Evolutionary conservation across 2,888 invertebrate genomes (phyloP).

Genomic region (Apeira syringaria): DNA sequence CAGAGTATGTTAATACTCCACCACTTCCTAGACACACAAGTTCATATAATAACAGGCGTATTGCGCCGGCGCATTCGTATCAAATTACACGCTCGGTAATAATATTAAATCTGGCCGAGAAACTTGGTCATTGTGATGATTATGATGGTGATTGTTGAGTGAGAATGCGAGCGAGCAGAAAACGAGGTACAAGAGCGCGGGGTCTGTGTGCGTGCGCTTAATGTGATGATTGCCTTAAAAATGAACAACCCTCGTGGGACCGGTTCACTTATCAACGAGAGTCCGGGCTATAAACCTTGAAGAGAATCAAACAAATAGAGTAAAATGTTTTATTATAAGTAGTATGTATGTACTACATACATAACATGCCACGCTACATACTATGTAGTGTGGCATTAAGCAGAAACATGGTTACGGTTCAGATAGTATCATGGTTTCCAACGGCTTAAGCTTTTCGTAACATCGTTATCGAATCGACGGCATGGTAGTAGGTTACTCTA

Average conservation of each 20-base stretch:
- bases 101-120: slow-evolving; percentile 24
- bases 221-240: slow-evolving; percentile 34
- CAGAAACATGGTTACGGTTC: too few species aligned
- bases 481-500: too few species aligned
- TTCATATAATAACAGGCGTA: slow-evolving; percentile 24
- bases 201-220: slow-evolving; percentile 27
- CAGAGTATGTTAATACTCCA: slow-evolving; percentile 39
- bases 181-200: slow-evolving; percentile 17
- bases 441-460: too few species aligned
- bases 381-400: too few species aligned
- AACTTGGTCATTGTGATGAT: slow-evolving; percentile 27
- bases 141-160: slow-evolving; percentile 12
- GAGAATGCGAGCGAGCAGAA: slow-evolving; percentile 19
- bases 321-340: slow-evolving; percentile 5
- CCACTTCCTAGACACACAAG: slow-evolving; percentile 32
- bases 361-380: too few species aligned
- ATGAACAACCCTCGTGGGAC: slow-evolving; percentile 25
- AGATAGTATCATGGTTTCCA: too few species aligned
- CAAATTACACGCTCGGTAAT: slow-evolving; percentile 24
- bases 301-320: slow-evolving; percentile 12
- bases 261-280: slow-evolving; percentile 21
- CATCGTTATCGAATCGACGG: too few species aligned
- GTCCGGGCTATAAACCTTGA: slow-evolving; percentile 3
- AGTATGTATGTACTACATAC: too few species aligned
- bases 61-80: slow-evolving; percentile 19